These are phyloP conservation scores for Drosophila emarginata DNA, from an alignment of 2,888 invertebrate genomes.

Conservation along the genomic window DNA sequence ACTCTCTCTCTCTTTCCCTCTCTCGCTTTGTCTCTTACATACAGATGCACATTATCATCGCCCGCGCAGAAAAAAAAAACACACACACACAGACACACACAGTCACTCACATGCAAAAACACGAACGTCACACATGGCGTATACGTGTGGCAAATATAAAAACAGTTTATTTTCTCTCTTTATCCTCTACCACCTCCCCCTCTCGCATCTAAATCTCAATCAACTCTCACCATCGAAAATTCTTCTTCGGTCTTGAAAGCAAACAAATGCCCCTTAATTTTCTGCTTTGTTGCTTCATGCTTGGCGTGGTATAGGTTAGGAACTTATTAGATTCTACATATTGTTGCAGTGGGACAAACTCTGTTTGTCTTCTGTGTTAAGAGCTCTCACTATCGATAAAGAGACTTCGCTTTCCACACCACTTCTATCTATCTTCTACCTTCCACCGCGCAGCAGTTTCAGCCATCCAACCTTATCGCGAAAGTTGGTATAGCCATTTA, in stretches of 20 bases:
- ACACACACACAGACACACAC: not conserved
- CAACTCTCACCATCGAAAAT: not conserved
- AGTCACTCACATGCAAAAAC: not conserved
- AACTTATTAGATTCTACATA: conserved; percentile 40
- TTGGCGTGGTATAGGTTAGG: conserved; percentile 66
- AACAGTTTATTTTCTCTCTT: conserved; percentile 38
- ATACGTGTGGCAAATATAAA: conserved; percentile 56
- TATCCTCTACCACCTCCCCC: not conserved
- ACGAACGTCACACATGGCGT: conserved; percentile 31
- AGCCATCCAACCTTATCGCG: not conserved
- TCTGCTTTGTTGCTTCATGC: conserved; percentile 47
- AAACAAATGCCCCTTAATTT: conserved; percentile 17
- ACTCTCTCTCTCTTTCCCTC: conserved; percentile 21
- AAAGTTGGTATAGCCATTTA: conserved; percentile 9
- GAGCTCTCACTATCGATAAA: not conserved
- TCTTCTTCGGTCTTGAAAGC: conserved; percentile 9
- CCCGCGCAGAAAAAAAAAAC: conserved; percentile 15
- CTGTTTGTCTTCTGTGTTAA: not conserved
- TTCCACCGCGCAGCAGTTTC: not conserved
- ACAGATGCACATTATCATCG: conserved; percentile 26
- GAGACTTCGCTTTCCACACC: not conserved
- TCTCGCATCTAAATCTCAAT: not conserved
- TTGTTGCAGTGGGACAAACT: conserved; percentile 1
- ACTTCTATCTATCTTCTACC: too few relatives aligned
- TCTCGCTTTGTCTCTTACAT: not conserved